A percentile compares a stretch with the other conserved stretches of the same genome.
Conservation (phyloP, 2,113 vertebrate genomes). For the Colossoma macropomum region DNA sequence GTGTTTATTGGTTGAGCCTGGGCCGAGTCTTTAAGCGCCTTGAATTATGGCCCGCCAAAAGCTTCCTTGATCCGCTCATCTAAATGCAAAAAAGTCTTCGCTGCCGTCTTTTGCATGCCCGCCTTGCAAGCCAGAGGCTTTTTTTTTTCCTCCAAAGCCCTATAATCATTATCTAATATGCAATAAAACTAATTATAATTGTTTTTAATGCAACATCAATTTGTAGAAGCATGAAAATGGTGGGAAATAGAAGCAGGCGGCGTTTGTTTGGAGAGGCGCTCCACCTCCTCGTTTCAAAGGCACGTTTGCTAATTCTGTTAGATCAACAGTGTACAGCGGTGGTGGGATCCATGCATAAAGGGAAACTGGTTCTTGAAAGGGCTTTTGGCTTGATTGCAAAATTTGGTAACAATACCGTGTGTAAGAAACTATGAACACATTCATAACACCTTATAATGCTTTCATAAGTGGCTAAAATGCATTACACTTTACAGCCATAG, state of each 20-base stretch:
- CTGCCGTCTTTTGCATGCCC: slow-evolving; percentile 22
- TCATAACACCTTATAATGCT: no score
- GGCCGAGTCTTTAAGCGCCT: slow-evolving; percentile 15
- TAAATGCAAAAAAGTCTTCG: slow-evolving; percentile 31
- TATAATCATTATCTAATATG: slow-evolving; percentile 48
- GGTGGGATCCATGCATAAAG: background rate
- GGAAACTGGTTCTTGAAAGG: background rate
- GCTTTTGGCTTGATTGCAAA: background rate
- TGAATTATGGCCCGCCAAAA: slow-evolving; percentile 35
- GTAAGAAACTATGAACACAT: no score
- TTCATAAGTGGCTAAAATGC: no score
- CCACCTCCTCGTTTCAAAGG: background rate
- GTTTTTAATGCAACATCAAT: slow-evolving; percentile 46
- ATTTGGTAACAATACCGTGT: no score
- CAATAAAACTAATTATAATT: slow-evolving; percentile 50
- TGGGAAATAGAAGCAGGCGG: background rate
- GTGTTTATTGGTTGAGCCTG: slow-evolving; percentile 32
- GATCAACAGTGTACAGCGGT: background rate
- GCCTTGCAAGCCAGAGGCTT: slow-evolving; percentile 26
- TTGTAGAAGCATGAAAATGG: slow-evolving; percentile 25
- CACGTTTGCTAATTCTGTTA: slow-evolving; percentile 6
- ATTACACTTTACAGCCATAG: no score
- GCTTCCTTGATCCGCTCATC: slow-evolving; percentile 37
- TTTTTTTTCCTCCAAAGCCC: background rate
- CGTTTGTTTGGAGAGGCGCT: background rate